Evolutionary conservation across 1,140 invertebrate genomes (phyloP), one percentile per base, ranked within the genome.

Genomic region (Drosophila santomea): DNA sequence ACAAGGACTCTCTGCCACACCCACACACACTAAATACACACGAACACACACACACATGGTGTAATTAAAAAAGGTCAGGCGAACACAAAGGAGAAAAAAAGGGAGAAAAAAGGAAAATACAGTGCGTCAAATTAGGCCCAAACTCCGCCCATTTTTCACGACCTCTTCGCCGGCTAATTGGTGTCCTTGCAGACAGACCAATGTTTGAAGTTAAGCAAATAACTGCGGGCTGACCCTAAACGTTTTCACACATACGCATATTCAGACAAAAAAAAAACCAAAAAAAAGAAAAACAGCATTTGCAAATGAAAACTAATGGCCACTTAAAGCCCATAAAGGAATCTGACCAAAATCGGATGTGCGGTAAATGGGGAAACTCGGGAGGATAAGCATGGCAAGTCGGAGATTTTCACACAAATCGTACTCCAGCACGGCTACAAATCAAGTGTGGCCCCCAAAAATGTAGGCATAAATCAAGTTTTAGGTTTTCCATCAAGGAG

Each of bases 11-110:
- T 41, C 44, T 17, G 15, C 12, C 3, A 25, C 56, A 39, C 36
- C 44, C 45, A 45, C 2, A 23, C 55, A 39, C 35, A 59, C 45
- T 17, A 17, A 17, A 17, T 17, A 54, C 5, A 39, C 35, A 59
- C 45, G 39, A 36, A 52, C 28, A 7, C 6, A 32, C 4, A 35
- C 45, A 32, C 36, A 51, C 45, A 47, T 35, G 11, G 56, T 62
- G 78, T 80, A 80, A 80, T 80, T 80, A 80, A 78, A 76, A 66
- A 59, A 51, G 62, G 36, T 36, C 47, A 47, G 47, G 17, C 17
- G 10, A 28, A 43, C 25, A 28, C 7, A 23, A 47, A 32, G 41
- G n/a, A 14, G 17, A 20, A 39, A 38, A 52, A 63, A 50, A 11
- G n/a, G 28, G 38, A 5, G 44, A 5, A 10, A 25, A 74, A 56